These are phyloP conservation scores for Pammene fasciana DNA, from an alignment of 2,888 invertebrate species.

Conservation along the genomic window DNA sequence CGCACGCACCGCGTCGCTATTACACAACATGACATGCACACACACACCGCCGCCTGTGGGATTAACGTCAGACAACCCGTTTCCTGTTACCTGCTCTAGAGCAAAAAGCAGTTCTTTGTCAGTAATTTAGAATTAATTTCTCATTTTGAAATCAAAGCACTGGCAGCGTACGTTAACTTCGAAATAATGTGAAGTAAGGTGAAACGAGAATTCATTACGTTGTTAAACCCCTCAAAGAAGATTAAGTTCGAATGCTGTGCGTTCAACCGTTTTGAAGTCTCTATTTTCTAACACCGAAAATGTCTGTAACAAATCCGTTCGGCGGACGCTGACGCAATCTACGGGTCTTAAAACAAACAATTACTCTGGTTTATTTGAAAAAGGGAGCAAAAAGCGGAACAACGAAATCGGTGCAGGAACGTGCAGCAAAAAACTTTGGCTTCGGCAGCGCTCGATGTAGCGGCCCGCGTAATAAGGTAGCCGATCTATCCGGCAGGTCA, in stretches of 20 bases:
- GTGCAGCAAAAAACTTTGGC: constrained; percentile 74
- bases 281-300: constrained; percentile 73
- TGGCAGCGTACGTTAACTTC: constrained; percentile 41
- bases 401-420: constrained; percentile 80
- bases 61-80: constrained; percentile 80
- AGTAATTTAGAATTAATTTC: constrained; percentile 78
- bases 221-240: constrained; percentile 45
- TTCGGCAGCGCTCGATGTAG: constrained; percentile 64
- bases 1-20: constrained; percentile 65
- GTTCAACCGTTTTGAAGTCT: constrained; percentile 73
- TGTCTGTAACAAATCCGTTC: constrained; percentile 76
- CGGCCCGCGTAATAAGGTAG: constrained; percentile 71
- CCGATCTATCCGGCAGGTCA: constrained; percentile 57
- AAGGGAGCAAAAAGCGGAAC: constrained; percentile 77
- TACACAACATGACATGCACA: constrained; percentile 66
- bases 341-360: constrained; percentile 81
- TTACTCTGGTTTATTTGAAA: constrained; percentile 81
- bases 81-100: constrained; percentile 79
- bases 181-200: constrained; percentile 42
- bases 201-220: constrained; percentile 46
- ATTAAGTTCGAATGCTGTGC: constrained; percentile 54
- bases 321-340: constrained; percentile 70
- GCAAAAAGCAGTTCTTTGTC: constrained; percentile 68
- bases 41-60: constrained; percentile 58
- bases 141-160: constrained; percentile 67